These are phyloP conservation scores for Sternotherus odoratus DNA, from an alignment of 2,797 vertebrate genomes.

Conservation along the genomic window DNA sequence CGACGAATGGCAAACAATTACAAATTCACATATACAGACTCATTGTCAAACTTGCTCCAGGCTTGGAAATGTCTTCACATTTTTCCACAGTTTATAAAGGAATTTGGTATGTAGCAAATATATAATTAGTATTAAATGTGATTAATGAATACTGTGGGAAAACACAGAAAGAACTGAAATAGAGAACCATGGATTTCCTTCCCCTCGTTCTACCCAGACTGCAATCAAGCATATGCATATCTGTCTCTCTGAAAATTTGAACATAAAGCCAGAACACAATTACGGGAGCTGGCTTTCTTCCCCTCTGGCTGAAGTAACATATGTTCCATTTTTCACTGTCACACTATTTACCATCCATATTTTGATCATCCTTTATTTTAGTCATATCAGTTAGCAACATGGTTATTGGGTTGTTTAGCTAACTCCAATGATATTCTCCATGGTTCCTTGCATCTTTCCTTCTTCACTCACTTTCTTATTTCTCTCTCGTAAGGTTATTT, in stretches of 20 bases:
- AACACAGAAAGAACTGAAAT: constrained; percentile 70
- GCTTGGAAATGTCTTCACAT: constrained; percentile 72
- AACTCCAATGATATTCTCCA: not conserved
- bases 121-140: constrained; percentile 79
- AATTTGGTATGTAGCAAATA: constrained; percentile 75
- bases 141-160: constrained; percentile 78
- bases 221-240: constrained; percentile 53
- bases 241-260: constrained; percentile 51
- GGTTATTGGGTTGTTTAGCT: constrained; percentile 48
- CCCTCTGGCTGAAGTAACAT: constrained; percentile 54
- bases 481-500: constrained; percentile 23
- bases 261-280: constrained; percentile 60
- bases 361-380: constrained; percentile 60
- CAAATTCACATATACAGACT: constrained; percentile 51
- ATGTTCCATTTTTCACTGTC: constrained; percentile 69
- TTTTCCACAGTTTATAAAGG: constrained; percentile 78
- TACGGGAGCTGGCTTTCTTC: constrained; percentile 59
- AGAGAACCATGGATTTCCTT: constrained; percentile 49
- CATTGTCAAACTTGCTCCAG: constrained; percentile 61
- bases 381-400: constrained; percentile 50
- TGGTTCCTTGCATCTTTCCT: constrained; percentile 42
- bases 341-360: constrained; percentile 65
- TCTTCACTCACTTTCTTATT: constrained; percentile 2
- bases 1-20: constrained; percentile 74
- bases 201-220: constrained; percentile 57